These are phyloP conservation scores for Ladona fulva DNA, from an alignment of 1,140 invertebrate genomes.

Conservation along the genomic window DNA sequence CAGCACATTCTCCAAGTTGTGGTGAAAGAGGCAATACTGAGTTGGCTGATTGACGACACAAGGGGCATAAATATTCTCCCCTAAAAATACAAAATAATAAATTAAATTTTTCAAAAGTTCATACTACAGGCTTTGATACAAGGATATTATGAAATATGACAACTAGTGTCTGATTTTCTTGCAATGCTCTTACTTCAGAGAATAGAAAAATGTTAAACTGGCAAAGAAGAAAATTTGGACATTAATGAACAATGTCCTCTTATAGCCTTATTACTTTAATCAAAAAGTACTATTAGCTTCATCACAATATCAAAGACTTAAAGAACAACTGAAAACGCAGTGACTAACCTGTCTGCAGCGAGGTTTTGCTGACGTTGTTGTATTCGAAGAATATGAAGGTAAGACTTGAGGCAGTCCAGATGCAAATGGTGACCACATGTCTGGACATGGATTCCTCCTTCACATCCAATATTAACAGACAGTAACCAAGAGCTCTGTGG, in stretches of 20 bases:
- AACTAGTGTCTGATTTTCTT: too few species aligned
- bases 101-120: conserved; percentile 15
- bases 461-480: conserved; percentile 81
- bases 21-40: conserved; percentile 82
- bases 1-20: conserved; percentile 56
- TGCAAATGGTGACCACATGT: conserved; percentile 95
- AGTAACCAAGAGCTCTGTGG: conserved; percentile 68
- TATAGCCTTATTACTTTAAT: too few species aligned
- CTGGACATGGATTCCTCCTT: conserved; percentile 88
- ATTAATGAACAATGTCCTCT: too few species aligned
- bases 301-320: too few species aligned
- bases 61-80: conserved; percentile 86
- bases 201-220: too few species aligned
- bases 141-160: too few species aligned
- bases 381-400: conserved; percentile 68
- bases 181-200: too few species aligned
- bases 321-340: background rate
- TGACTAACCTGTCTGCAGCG: conserved; percentile 51
- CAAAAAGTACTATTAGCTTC: too few species aligned
- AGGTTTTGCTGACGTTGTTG: conserved; percentile 63
- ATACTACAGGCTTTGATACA: too few species aligned
- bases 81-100: conserved; percentile 35
- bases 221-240: too few species aligned
- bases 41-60: conserved; percentile 89
- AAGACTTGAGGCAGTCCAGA: conserved; percentile 82